These are phyloP conservation scores for Falco peregrinus DNA, from an alignment of 2,797 vertebrate genomes.

Conservation along the genomic window DNA sequence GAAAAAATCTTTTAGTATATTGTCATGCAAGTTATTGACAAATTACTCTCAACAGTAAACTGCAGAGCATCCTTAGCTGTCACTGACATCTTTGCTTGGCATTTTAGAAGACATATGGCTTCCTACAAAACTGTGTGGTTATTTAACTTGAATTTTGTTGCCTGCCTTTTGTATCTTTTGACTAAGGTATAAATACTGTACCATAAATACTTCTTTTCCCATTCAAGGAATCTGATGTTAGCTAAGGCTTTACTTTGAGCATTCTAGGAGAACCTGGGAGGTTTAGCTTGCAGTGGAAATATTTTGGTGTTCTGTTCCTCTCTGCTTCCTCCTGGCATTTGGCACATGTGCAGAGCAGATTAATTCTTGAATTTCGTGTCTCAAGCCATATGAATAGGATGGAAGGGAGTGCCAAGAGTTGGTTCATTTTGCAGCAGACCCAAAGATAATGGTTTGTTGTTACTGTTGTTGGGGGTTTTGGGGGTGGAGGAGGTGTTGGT, in stretches of 20 bases:
- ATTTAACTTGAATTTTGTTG: conserved; percentile 32
- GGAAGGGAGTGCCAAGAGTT: background rate
- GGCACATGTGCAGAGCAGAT: background rate
- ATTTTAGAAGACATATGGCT: conserved; percentile 48
- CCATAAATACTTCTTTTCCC: conserved; percentile 20
- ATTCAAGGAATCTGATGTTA: conserved; percentile 15
- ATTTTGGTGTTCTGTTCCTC: background rate
- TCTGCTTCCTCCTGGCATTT: background rate
- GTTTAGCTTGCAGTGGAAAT: background rate
- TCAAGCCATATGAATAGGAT: background rate
- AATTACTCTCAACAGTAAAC: conserved; percentile 6
- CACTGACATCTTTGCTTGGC: conserved; percentile 15
- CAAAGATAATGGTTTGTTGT: rapidly evolving
- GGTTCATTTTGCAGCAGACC: background rate
- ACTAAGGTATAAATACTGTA: conserved; percentile 13
- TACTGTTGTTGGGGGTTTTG: background rate
- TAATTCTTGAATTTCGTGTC: background rate
- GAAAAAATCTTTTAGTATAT: background rate
- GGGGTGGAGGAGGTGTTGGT: no score
- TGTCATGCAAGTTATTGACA: background rate
- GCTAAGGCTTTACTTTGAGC: background rate
- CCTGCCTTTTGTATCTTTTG: conserved; percentile 15
- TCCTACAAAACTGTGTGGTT: background rate
- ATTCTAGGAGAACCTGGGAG: background rate
- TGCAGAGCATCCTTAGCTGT: conserved; percentile 21